Conservation (phyloP, 2,113 vertebrate genomes). For the Hemicordylus capensis region DNA sequence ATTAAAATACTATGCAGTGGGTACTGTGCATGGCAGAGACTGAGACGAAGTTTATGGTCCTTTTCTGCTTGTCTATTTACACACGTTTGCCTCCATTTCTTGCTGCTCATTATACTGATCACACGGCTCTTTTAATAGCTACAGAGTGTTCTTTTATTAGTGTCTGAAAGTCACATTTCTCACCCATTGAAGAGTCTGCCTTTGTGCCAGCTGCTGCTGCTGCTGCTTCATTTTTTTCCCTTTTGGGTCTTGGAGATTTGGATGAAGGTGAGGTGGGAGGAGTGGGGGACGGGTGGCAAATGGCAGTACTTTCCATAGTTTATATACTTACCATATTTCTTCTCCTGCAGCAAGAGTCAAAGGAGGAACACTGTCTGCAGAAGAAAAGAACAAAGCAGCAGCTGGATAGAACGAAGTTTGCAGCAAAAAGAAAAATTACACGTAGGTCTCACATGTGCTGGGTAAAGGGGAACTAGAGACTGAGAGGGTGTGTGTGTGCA, state of each 20-base stretch:
- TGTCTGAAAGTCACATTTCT: conserved; percentile 69
- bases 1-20: conserved; percentile 58
- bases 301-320: conserved; percentile 38
- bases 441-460: conserved; percentile 72
- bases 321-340: conserved; percentile 60
- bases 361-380: conserved; percentile 74
- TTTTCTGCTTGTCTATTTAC: conserved; percentile 59
- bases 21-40: conserved; percentile 60
- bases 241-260: neutral
- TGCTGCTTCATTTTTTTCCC: conserved; percentile 18
- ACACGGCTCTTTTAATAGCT: conserved; percentile 69
- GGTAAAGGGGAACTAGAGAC: conserved; percentile 23
- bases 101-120: conserved; percentile 66
- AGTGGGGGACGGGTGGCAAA: conserved; percentile 19
- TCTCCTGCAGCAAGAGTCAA: conserved; percentile 72
- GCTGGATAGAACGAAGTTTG: conserved; percentile 71
- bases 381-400: conserved; percentile 75
- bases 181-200: conserved; percentile 51
- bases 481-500: too few species aligned
- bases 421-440: conserved; percentile 80
- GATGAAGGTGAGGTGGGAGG: neutral
- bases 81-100: conserved; percentile 66
- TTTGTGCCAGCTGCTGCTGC: conserved; percentile 47
- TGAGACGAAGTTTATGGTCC: conserved; percentile 67
- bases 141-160: conserved; percentile 61